A percentile compares a stretch with the other conserved stretches of the same genome.
Conservation (phyloP, 2,113 vertebrate species). For the Ivindomyrus marchei region DNA sequence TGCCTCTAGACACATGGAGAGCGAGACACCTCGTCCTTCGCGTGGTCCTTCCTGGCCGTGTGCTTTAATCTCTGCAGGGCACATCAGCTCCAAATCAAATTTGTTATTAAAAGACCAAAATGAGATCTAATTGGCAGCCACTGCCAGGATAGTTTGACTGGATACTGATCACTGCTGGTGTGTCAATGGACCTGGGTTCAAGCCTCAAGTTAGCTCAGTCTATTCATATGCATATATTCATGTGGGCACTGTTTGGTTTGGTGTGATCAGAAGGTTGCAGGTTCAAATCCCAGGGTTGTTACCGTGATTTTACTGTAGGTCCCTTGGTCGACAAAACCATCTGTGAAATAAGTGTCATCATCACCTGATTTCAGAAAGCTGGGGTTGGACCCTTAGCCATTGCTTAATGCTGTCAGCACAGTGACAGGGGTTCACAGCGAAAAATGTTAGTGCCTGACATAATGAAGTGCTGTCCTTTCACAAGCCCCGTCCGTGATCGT, state of each 20-base stretch:
- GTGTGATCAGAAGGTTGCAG: background rate
- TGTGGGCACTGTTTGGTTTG: background rate
- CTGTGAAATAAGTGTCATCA: background rate
- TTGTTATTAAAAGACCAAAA: background rate
- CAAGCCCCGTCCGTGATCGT: background rate
- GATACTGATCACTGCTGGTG: background rate
- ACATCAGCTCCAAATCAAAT: background rate
- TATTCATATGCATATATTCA: background rate
- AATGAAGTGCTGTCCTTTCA: background rate
- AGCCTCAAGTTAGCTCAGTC: background rate
- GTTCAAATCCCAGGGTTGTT: background rate
- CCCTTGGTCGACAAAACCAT: background rate
- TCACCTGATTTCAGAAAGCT: background rate
- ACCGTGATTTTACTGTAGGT: background rate
- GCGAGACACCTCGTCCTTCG: background rate
- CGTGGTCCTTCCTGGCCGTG: background rate
- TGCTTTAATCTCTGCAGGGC: background rate
- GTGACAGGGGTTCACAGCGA: background rate
- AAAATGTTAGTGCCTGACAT: background rate
- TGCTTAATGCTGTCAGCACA: background rate
- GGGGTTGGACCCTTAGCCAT: background rate
- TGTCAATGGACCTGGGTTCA: background rate
- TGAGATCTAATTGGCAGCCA: background rate
- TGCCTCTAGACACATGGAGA: background rate
- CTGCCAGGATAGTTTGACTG: background rate